Evolutionary conservation across 2,888 invertebrate species (phyloP).

Genomic region (Heliconius aoede): DNA sequence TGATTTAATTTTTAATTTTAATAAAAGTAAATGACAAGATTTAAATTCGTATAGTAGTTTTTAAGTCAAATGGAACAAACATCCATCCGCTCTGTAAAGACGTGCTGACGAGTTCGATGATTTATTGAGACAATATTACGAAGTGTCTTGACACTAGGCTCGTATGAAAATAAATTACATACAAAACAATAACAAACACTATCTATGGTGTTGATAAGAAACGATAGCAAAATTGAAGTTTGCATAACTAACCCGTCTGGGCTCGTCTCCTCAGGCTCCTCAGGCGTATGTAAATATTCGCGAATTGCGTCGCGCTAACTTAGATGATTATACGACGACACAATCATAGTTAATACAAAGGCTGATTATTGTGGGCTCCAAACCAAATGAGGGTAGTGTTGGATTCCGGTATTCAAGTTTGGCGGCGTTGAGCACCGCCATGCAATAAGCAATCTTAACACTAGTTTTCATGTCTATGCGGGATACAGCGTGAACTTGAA

Average conservation of each 20-base stretch:
- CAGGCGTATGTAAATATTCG: slow-evolving; percentile 55
- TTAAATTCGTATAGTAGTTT: too few species aligned
- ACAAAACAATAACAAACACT: neutral
- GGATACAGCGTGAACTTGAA: neutral
- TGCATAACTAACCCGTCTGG: slow-evolving; percentile 48
- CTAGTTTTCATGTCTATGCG: too few species aligned
- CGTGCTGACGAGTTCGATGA: too few species aligned
- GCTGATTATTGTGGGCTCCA: slow-evolving; percentile 3
- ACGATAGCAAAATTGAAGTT: slow-evolving; percentile 51
- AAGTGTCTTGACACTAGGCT: too few species aligned
- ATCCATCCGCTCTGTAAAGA: too few species aligned
- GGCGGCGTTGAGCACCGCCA: too few species aligned
- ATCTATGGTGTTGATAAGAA: slow-evolving; percentile 43
- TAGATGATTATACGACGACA: slow-evolving; percentile 51
- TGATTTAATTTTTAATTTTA: too few species aligned
- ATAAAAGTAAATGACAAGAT: too few species aligned
- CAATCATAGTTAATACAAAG: slow-evolving; percentile 43
- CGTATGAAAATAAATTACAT: too few species aligned
- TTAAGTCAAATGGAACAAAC: too few species aligned
- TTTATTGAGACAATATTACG: too few species aligned
- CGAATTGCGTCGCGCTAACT: slow-evolving; percentile 52
- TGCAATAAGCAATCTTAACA: too few species aligned
- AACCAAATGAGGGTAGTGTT: neutral
- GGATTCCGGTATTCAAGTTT: neutral
- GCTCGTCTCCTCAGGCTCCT: slow-evolving; percentile 50